phyloP scores from a whole-genome alignment of 2,888 invertebrate genomes.

The Cataglyphis livida region DNA sequence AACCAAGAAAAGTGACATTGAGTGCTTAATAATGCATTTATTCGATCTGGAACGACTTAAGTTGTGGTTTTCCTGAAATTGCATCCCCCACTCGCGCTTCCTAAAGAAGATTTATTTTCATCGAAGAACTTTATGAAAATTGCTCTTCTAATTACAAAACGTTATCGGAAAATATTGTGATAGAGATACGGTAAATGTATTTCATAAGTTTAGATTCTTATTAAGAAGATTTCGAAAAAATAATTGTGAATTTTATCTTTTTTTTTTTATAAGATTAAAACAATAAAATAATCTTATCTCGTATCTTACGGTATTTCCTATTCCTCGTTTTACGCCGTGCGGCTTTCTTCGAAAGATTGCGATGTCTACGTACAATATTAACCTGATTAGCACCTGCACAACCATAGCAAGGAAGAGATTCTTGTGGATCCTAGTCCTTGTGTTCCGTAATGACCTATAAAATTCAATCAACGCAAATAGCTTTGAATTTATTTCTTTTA shows the following conservation, averaged over 20 bases:
- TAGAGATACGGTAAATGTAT: neutral
- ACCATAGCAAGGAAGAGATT: constrained; percentile 94
- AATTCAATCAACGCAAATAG: neutral
- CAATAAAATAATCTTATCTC: neutral
- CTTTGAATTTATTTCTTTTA: neutral
- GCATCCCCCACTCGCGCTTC: neutral
- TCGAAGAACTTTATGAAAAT: neutral
- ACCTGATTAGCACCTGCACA: constrained; percentile 90
- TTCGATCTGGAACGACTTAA: neutral
- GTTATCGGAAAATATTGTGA: neutral
- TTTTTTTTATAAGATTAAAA: neutral
- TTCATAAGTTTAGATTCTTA: neutral
- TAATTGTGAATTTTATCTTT: neutral
- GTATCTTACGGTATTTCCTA: constrained; percentile 89
- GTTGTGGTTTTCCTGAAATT: neutral
- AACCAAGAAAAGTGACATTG: neutral
- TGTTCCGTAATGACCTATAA: constrained; percentile 91
- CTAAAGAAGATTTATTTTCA: neutral
- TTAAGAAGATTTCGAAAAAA: neutral
- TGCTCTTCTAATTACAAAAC: neutral
- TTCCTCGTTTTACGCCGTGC: constrained; percentile 85
- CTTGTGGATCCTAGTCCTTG: constrained; percentile 94
- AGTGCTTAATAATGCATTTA: neutral
- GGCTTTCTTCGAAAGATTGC: constrained; percentile 86
- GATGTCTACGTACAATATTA: constrained; percentile 92